A percentile compares a stretch with the other conserved stretches of the same genome.
Evolutionary conservation across 2,888 invertebrate species (phyloP).

Genomic region (Ceratothoa steindachneri): DNA sequence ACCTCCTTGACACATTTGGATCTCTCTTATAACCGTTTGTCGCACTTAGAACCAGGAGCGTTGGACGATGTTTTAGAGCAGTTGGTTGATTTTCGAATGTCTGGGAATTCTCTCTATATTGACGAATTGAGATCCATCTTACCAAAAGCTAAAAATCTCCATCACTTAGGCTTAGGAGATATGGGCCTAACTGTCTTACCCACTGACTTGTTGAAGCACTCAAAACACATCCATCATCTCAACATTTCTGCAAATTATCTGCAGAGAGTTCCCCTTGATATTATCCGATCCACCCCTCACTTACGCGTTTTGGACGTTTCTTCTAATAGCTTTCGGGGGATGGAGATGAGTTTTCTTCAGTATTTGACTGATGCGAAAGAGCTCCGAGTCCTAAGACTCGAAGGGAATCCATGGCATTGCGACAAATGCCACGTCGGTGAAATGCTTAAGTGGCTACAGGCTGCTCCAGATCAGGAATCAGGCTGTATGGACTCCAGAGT

Average conservation of each 20-base stretch:
- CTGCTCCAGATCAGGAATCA: conserved; percentile 47
- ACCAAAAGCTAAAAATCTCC: conserved; percentile 20
- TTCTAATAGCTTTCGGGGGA: conserved; percentile 49
- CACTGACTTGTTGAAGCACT: conserved; percentile 31
- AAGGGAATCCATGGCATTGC: conserved; percentile 51
- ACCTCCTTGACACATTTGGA: conserved; percentile 67
- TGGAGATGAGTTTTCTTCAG: conserved; percentile 47
- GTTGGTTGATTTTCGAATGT: conserved; percentile 34
- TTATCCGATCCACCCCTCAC: conserved; percentile 48
- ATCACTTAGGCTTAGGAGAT: conserved; percentile 40
- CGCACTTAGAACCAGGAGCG: conserved; percentile 24
- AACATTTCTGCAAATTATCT: conserved; percentile 50
- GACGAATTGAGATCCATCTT: conserved; percentile 30
- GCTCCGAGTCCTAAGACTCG: conserved; percentile 47
- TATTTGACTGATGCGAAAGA: conserved; percentile 20
- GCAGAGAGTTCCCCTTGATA: conserved; percentile 47
- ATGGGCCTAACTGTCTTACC: conserved; percentile 40
- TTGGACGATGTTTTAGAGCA: conserved; percentile 25
- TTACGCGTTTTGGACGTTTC: conserved; percentile 50
- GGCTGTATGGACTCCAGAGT: conserved; percentile 42
- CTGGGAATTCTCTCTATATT: conserved; percentile 39
- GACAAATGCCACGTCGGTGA: conserved; percentile 50
- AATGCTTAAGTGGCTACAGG: conserved; percentile 49
- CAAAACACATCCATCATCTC: conserved; percentile 47
- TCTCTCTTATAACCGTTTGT: conserved; percentile 70